Base-by-base conservation (phyloP, 2,888 invertebrate species). In the Drosophila fulvimacula region DNA sequence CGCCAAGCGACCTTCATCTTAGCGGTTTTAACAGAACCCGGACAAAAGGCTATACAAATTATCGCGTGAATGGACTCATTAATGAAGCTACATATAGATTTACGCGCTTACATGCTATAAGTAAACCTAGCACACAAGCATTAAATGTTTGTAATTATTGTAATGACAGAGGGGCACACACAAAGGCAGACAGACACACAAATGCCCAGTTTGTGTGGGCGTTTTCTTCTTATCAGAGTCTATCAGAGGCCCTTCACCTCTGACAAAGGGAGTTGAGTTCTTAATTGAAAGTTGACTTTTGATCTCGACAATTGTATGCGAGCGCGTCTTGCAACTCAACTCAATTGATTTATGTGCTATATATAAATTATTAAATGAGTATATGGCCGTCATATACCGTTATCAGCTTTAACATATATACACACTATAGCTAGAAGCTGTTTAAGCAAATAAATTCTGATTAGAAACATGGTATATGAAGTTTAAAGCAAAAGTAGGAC, bases 1-100 rank as follows among this genome's bases (percentile, higher is more conserved):
- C n/a, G 34, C 17, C 36, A 15, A 9, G 38, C 39, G 69, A 79
- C 79, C 74, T 74, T 74, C 75, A 39, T 38, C 46, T 62, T n/a
- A 41, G 52, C 44, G 55, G 38, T 34, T 57, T 60, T 66, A 55
- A 38, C 57, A 17, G 17, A 59, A 57, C 24, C 56, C 59, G 75
- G 61, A 82, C 65, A 69, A 64, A 58, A 64, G 55, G 27, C 41
- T 55, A 13, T 60, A 69, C 15, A 32, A 57, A 55, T 49, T 56
- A 51, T 51, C 36, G 51, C 55, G 56, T 69, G 53, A 83, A 69
- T 81, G 60, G 55, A 42, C 32, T 42, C 63, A 34, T 42, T 61
- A 32, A 46, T 56, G 34, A 42, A 32, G 34, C 27, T 59, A 32
- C 34, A 41, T 21, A 24, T 19, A 36, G 27, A 19, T 41, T 17